Conservation (phyloP, 2,797 vertebrate species). For the Bradypodion ventrale region DNA sequence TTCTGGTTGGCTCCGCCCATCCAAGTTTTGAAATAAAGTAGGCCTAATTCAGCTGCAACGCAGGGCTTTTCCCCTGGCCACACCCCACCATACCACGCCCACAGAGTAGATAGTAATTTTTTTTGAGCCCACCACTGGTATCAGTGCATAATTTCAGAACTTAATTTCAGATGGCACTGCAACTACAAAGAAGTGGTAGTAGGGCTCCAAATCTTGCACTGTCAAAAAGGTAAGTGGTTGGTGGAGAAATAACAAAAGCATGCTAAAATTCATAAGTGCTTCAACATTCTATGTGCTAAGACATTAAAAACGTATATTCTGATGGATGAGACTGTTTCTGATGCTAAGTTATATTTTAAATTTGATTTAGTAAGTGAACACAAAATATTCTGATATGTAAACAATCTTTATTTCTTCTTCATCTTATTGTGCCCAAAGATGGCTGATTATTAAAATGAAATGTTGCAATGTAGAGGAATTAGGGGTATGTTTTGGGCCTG, state of each 20-base stretch:
- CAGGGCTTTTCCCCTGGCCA: too few relatives aligned
- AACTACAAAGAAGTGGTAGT: accelerated
- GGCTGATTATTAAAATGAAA: neutral
- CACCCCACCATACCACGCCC: too few relatives aligned
- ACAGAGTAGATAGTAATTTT: too few relatives aligned
- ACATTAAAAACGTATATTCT: neutral
- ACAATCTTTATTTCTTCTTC: neutral
- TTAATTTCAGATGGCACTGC: too few relatives aligned
- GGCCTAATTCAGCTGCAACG: too few relatives aligned
- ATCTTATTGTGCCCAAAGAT: neutral
- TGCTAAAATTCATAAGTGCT: neutral
- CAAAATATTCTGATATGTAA: neutral
- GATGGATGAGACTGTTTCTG: constrained; percentile 16
- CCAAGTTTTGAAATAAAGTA: too few relatives aligned
- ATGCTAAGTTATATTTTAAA: constrained; percentile 31
- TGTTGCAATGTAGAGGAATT: neutral
- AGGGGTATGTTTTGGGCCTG: too few relatives aligned
- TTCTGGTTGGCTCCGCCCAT: too few relatives aligned
- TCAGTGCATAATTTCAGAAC: too few relatives aligned
- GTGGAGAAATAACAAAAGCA: neutral
- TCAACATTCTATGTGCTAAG: neutral
- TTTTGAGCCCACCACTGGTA: too few relatives aligned
- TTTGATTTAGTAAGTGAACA: constrained; percentile 30
- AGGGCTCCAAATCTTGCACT: neutral
- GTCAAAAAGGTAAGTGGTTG: accelerated